Evolutionary conservation across 1,140 invertebrate species (phyloP), one percentile per base, ranked within the genome.

Genomic region (Zaprionus capensis): DNA sequence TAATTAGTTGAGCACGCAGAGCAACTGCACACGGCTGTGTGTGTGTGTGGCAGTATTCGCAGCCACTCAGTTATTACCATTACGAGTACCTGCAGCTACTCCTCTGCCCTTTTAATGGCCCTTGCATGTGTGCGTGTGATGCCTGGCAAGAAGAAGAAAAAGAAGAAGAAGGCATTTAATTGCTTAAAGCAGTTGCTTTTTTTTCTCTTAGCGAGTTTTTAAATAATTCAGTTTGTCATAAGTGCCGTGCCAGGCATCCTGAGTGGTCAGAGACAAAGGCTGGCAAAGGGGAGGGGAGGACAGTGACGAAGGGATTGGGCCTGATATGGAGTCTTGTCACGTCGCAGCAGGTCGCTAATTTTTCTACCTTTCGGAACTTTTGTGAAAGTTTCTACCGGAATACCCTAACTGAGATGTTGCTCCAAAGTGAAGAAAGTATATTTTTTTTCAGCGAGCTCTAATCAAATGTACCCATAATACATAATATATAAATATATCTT

Each of bases 191-290:
- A 66, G 49, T 26, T 26, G 14, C 22, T 28, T 24, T 56, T 26
- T 56, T 56, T 56, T 22, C 85, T 90, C 78, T 88, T 90, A 81
- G 81, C 66, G 78, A 76, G 71, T 78, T 90, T 84, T 85, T 88
- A 90, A 90, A 88, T 88, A 90, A 90, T 88, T 88, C 74, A 88
- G 85, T 90, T 88, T 82, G 81, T 69, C 76, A 64, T 83, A 74
- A 81, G 71, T 76, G 72, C 56, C 75, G 63, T 59, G 70, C 75
- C 63, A 44, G 41, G 44, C 70, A 71, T 31, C 58, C 59, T 44
- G 41, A 44, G 41, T 44, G 41, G 71, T 22, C 59, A 58, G 49
- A 24, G 44, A 38, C 59, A 63, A 71, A 70, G 58, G 6, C 6
- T 7, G 6, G 26, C 26, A 22, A 41, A 36, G 20, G 9, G 59